Conservation (phyloP, 2,797 vertebrate genomes). For the Picus viridis region DNA sequence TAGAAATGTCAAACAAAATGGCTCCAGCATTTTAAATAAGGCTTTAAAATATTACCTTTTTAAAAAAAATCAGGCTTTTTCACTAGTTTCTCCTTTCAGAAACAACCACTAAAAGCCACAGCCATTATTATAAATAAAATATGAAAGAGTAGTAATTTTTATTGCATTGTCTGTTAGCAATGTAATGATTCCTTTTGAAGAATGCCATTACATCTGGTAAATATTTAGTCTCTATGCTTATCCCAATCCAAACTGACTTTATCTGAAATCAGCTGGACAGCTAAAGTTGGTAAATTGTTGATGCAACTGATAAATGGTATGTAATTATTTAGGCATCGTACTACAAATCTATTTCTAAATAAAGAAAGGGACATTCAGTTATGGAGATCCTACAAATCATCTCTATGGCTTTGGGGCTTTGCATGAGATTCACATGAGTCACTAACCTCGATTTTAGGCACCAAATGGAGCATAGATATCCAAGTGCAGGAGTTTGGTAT, state of each 20-base stretch:
- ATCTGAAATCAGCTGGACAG: background rate
- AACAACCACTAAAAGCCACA: background rate
- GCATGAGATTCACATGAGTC: accelerated
- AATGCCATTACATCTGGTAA: background rate
- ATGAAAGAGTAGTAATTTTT: background rate
- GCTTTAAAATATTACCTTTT: background rate
- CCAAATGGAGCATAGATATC: accelerated
- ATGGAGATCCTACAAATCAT: background rate
- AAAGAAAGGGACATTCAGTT: background rate
- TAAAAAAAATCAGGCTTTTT: background rate
- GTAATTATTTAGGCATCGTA: constrained; percentile 30
- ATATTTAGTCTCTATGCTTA: background rate
- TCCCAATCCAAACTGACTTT: background rate
- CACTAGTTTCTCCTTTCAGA: background rate
- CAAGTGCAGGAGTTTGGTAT: background rate
- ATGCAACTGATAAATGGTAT: background rate
- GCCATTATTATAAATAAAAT: constrained; percentile 8
- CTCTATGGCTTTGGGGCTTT: background rate
- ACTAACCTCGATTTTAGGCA: background rate
- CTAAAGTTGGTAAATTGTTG: constrained; percentile 19
- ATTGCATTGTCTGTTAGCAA: background rate
- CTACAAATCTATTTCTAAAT: background rate
- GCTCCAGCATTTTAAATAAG: background rate
- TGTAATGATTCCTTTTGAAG: background rate
- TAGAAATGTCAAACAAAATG: constrained; percentile 5